phyloP scores from a whole-genome alignment of 2,888 invertebrate species.

The Drosophila borealis region DNA sequence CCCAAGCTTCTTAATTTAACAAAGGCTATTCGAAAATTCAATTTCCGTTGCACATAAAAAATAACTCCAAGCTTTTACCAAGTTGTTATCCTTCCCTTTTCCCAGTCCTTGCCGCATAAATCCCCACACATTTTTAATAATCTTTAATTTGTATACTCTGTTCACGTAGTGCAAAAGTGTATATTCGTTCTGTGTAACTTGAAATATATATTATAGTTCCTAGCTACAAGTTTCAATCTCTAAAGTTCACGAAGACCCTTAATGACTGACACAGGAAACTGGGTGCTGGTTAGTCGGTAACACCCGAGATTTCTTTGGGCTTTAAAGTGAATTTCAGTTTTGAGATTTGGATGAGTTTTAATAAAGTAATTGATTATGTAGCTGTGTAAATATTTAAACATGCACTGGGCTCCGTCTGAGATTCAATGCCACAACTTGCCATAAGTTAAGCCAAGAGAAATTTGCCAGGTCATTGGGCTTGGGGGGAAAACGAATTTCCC shows the following conservation, averaged over 20 bases:
- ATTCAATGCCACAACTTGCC: slow-evolving; percentile 16
- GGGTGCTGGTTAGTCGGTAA: too few species aligned
- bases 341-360: slow-evolving; percentile 14
- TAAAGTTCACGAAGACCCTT: too few species aligned
- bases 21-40: slow-evolving; percentile 13
- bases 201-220: too few species aligned
- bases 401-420: slow-evolving; percentile 3
- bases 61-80: background rate
- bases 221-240: too few species aligned
- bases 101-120: background rate
- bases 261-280: too few species aligned
- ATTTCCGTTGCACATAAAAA: slow-evolving; percentile 34
- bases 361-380: slow-evolving; percentile 22
- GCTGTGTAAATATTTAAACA: slow-evolving; percentile 36
- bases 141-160: background rate
- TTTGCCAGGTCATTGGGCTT: slow-evolving; percentile 39
- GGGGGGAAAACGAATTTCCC: slow-evolving; percentile 16
- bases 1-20: background rate
- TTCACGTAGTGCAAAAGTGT: too few species aligned
- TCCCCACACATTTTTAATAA: slow-evolving; percentile 28
- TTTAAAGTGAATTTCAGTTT: background rate
- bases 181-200: too few species aligned
- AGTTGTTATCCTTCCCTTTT: background rate
- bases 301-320: too few species aligned
- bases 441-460: slow-evolving; percentile 2